Base-by-base conservation (phyloP, 2,113 vertebrate species). In the Ploceus nigricollis region DNA sequence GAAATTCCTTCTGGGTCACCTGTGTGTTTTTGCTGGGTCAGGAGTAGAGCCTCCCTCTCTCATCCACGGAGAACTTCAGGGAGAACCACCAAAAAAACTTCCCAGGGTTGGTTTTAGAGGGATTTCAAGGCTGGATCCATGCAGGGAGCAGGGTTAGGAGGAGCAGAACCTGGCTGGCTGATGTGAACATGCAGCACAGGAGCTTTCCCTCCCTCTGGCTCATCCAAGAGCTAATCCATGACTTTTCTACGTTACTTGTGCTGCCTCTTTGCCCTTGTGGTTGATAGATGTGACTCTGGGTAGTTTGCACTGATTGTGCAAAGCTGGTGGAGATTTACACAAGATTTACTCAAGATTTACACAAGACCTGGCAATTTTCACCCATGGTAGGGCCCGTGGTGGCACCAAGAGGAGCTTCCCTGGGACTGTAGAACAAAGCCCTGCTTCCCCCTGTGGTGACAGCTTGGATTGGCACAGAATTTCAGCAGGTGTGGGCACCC, bases 221-320 rank as follows among this genome's bases (percentile, higher is more conserved):
- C 53, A 15, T 11, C 11, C 45, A 18, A 30, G 83, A 68, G 44
- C 37, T 51, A 35, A 51, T 24, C n/a, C 21, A 18, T 1, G 7
- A 17, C 30, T 73, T 83, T 5, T 10, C 1, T 0, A 10, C 0
- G 0, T 1, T 14, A 10, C 17, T n/a, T 25, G 51, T 45, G n/a
- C 77, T 82, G 39, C 30, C 27, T 75, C 45, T 50, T 64, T n/a
- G 58, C 45, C 45, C 53, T 58, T 17, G 35, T 22, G 3, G 8
- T 5, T 35, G 20, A 0, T 1, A 25, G 65, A 8, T 31, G 5
- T n/a, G 33, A 5, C 60, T 42, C 69, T 15, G 51, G 13, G 44
- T 20, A 8, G 6, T 53, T 56, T 3, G 20, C 50, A 7, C 22
- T 1, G 4, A 28, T 33, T 79, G 61, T 53, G 5, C 30, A 40